A percentile compares a stretch with the other conserved stretches of the same genome.
These are phyloP conservation scores for Panonychus citri DNA, from an alignment of 1,140 invertebrate species.

Conservation along the genomic window DNA sequence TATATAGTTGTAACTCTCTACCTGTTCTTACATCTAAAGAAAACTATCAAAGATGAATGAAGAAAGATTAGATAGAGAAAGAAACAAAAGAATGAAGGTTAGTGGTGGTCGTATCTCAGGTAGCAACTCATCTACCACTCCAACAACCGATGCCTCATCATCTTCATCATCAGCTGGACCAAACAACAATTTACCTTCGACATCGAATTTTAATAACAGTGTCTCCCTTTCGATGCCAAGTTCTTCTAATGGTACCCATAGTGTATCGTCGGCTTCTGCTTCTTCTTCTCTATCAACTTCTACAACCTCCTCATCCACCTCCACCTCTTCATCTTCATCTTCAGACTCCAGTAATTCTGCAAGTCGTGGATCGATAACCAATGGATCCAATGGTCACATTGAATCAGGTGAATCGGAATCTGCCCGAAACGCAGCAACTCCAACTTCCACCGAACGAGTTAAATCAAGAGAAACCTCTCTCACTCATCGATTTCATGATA, in stretches of 20 bases:
- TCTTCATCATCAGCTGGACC: too few species aligned
- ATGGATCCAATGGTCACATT: not conserved
- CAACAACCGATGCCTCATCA: not conserved
- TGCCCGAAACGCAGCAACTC: not conserved
- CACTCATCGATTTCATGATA: constrained; percentile 35
- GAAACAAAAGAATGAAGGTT: constrained; percentile 3
- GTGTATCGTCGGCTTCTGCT: not conserved
- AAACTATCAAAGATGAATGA: constrained; percentile 8
- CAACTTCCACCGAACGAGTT: not conserved
- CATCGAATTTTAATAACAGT: not conserved
- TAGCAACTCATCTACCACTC: too few species aligned
- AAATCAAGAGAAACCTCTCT: constrained; percentile 31
- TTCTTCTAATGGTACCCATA: not conserved
- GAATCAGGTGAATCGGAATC: not conserved
- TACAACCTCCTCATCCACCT: not conserved
- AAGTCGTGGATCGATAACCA: not conserved
- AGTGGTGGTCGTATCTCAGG: not conserved
- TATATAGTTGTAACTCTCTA: too few species aligned
- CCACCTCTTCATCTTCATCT: not conserved
- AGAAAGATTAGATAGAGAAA: constrained; percentile 8
- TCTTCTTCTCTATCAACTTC: not conserved
- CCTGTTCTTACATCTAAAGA: too few species aligned
- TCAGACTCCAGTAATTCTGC: not conserved
- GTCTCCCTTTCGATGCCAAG: not conserved
- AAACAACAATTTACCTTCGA: not conserved